Conservation (phyloP, 53 echinoderm and acorn worm genomes). For the Echinometra lucunter region DNA sequence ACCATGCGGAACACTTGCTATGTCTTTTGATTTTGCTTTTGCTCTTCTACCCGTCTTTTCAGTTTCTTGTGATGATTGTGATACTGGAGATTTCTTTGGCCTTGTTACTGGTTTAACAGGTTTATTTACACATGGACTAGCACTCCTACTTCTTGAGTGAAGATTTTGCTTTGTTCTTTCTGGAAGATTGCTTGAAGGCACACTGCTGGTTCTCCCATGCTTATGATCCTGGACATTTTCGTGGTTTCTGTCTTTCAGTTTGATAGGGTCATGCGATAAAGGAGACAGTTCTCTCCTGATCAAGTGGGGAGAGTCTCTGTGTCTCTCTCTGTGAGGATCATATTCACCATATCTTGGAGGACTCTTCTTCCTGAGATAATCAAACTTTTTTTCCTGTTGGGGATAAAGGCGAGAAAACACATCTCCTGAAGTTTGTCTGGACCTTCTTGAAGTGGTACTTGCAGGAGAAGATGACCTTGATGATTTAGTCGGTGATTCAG, state of each 20-base stretch:
- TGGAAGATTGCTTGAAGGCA: conserved; percentile 65
- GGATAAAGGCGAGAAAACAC: conserved; percentile 93
- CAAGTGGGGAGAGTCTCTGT: conserved; percentile 65
- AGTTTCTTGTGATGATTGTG: background rate
- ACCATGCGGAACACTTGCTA: background rate
- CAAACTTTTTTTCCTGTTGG: conserved; percentile 82
- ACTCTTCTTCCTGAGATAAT: conserved; percentile 80
- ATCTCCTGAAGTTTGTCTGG: conserved; percentile 42
- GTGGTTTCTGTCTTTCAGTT: conserved; percentile 50
- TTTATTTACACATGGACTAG: conserved; percentile 49
- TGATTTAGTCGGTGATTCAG: conserved; percentile 48
- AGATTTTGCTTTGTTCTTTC: conserved; percentile 52
- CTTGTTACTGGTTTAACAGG: conserved; percentile 36
- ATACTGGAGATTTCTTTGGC: conserved; percentile 52
- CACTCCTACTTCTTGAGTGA: conserved; percentile 64
- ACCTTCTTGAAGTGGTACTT: conserved; percentile 29
- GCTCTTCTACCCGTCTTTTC: conserved; percentile 13
- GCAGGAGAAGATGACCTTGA: conserved; percentile 65
- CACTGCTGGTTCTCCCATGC: conserved; percentile 16
- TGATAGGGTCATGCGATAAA: conserved; percentile 47
- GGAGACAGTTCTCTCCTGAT: conserved; percentile 76
- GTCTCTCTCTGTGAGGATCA: conserved; percentile 62
- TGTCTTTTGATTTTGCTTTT: conserved; percentile 6
- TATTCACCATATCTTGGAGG: conserved; percentile 60
- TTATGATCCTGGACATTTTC: conserved; percentile 47